Evolutionary conservation across 2,113 vertebrate species (phyloP), one percentile per base, ranked within the genome.

Genomic region (Oriolus oriolus): DNA sequence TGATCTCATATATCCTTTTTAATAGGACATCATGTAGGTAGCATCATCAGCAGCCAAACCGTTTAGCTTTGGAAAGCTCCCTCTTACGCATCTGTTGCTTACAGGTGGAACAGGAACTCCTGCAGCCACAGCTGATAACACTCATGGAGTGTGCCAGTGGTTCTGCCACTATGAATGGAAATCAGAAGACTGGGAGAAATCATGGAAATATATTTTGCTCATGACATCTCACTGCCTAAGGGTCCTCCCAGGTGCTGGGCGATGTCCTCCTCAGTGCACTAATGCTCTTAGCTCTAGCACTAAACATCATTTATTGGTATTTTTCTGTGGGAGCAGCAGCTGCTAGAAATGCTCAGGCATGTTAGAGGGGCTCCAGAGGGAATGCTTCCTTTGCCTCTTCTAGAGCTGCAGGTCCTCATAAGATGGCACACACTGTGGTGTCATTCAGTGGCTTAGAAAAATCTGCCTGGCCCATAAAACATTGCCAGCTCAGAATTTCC

Each of bases 1-100:
- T 92, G 87, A 81, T 90, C 64, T 90, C 85, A 86, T 59, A 16
- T 9, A 96, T 69, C 35, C 44, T 66, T 65, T 89, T 60, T 56
- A 68, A 87, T 49, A 23, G 63, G 33, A 71, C 26, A 45, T 33
- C 1, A 3, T 59, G 42, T 27, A 59, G 59, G 12, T 68, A 59
- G 15, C 7, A 3, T 30, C 5, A 4, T 54, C 1, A 0, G 24
- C 27, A 84, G 64, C 45, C 35, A 80, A 76, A 69, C 6, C 0
- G 0, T 75, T 82, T 14, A 39, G n/a, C 21, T 93, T 69, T 66
- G 45, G 37, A 85, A 65, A 50, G 21, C n/a, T 61, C 16, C 30
- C 7, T 82, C 26, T 86, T 44, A 30, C 37, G 16, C 22, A 1
- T 4, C 37, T 87, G 63, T 10, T 87, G 27, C 63, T 68, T 59